Conservation (phyloP, 2,113 vertebrate species). For the Melanotaenia duboulayi region DNA sequence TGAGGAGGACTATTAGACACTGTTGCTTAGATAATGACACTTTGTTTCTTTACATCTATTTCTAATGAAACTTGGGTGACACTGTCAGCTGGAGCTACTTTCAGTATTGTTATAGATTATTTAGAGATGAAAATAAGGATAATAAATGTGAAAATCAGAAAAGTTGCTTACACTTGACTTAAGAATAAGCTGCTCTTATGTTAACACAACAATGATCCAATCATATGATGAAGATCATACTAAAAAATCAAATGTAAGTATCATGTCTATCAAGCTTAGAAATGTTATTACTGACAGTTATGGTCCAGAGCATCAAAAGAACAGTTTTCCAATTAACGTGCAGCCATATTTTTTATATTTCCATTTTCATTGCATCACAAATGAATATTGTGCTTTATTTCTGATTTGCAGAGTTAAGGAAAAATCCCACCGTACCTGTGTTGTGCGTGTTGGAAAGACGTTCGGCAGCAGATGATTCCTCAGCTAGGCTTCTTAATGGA, state of each 20-base stretch:
- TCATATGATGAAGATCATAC: too few species aligned
- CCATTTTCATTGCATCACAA: not conserved
- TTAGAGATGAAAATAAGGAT: not conserved
- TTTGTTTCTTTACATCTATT: not conserved
- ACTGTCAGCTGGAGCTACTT: too few species aligned
- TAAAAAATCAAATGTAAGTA: too few species aligned
- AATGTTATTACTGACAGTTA: not conserved
- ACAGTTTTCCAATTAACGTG: not conserved
- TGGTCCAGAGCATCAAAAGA: not conserved
- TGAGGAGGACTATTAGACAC: too few species aligned
- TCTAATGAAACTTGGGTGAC: not conserved
- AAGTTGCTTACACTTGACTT: not conserved
- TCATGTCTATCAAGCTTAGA: too few species aligned
- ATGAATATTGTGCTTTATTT: not conserved
- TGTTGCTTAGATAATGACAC: too few species aligned
- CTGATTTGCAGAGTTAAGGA: not conserved
- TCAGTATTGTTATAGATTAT: too few species aligned
- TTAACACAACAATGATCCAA: not conserved
- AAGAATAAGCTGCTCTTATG: not conserved
- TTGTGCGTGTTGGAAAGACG: not conserved
- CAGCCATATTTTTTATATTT: not conserved
- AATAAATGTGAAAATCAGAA: not conserved
- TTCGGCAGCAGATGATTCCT: conserved; percentile 37
- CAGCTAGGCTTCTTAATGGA: conserved; percentile 33
- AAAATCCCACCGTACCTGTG: conserved; percentile 53